Evolutionary conservation across 2,888 invertebrate species (phyloP).

Genomic region (Catocala nupta): DNA sequence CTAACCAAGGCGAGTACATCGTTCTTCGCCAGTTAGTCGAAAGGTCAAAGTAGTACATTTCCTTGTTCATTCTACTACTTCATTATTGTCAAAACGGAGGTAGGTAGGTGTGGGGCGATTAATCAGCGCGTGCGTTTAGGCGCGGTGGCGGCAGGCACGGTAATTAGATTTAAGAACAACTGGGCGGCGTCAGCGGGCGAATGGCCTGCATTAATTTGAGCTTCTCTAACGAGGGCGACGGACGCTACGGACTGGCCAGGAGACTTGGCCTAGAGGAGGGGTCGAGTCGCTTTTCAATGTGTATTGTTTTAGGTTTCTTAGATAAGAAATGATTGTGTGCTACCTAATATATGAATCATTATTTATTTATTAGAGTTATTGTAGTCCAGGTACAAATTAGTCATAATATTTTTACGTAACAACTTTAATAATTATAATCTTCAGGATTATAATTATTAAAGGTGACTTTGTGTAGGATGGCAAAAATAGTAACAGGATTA

Average conservation of each 20-base stretch:
- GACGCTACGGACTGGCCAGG: conserved; percentile 74
- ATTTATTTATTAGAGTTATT: too few species aligned
- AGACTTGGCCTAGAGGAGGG: conserved; percentile 59
- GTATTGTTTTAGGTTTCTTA: neutral
- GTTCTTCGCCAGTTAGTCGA: too few species aligned
- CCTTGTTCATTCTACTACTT: conserved; percentile 4
- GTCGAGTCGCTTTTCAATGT: conserved; percentile 55
- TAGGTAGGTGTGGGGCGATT: conserved; percentile 43
- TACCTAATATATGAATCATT: too few species aligned
- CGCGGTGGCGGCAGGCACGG: conserved; percentile 68
- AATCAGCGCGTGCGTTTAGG: conserved; percentile 63
- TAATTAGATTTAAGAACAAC: conserved; percentile 88
- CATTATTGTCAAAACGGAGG: conserved; percentile 16
- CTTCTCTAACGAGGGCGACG: conserved; percentile 86
- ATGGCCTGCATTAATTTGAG: conserved; percentile 87
- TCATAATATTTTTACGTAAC: too few species aligned
- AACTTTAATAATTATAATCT: too few species aligned
- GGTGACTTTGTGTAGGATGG: too few species aligned
- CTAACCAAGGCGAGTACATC: too few species aligned
- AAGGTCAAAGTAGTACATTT: neutral
- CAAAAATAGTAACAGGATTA: too few species aligned
- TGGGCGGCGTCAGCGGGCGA: conserved; percentile 84
- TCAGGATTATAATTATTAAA: too few species aligned
- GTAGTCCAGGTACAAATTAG: too few species aligned
- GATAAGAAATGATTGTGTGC: too few species aligned